Base-by-base conservation (phyloP, 2,113 vertebrate species). In the Rana temporaria region DNA sequence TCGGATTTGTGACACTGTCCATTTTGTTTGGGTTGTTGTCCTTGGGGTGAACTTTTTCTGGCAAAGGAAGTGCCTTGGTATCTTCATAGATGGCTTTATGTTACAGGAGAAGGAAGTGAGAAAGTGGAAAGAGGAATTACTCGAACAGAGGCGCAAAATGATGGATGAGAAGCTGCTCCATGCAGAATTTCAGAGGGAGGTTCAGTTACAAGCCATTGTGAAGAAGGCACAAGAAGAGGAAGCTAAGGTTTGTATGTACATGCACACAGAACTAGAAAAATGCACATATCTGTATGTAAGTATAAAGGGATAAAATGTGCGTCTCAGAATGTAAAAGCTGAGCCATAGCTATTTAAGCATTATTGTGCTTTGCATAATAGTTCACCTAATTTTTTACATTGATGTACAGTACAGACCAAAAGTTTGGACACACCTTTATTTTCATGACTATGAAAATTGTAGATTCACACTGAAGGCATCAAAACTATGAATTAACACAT, bases 161-260 rank as follows among this genome's bases (percentile, higher is more conserved):
- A 99, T 99, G 98, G 98, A 99, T 82, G 98, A 99, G 89, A 98
- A 97, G 81, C 87, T 99, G 38, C 92, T 99, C 67, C 98, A 99
- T 79, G 98, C 98, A 0, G 98, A 99, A 86, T 97, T 99, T 81
- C 98, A 99, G 88, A 92, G 98, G 24, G 98, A 99, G 85, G 92
- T 99, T 30, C 98, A 98, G 66, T 94, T 99, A 32, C 98, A 99
- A 86, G 98, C 98, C 20, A 99, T 99, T 78, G 97, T 99, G 85
- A 99, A 99, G 87, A 99, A 99, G 90, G 98, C 98, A 3, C 98
- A 99, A 85, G 98, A 98, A 84, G 98, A 99, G 87, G 98, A 99
- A 85, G 98, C 98, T 19, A 99, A 99, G 94, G 98, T 98, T 79
- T 38, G 53, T 6, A 18, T 17, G 1, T 62, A 20, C 6, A 60